Evolutionary conservation across 2,888 invertebrate species (phyloP), one percentile per base, ranked within the genome.

Genomic region (Dasypogon diadema): DNA sequence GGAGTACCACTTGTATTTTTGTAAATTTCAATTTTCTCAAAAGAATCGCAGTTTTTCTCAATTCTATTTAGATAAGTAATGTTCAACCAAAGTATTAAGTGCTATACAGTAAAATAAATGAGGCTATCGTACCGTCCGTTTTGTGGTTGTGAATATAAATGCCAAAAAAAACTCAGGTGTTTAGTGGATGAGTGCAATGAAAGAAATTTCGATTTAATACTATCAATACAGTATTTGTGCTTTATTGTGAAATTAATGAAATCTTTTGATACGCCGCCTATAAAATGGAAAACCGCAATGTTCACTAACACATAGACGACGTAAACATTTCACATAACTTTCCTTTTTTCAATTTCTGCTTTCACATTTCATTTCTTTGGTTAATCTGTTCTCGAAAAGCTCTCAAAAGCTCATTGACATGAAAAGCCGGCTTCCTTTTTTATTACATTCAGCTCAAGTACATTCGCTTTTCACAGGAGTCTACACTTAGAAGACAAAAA

Each of bases 391-490:
- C 65, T 46, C 42, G 51, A 24, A 24, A 65, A 46, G 48, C 65
- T 65, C 48, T 65, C 24, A 42, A 65, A 65, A 48, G 65, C 65
- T 48, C 48, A 48, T 65, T 65, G 65, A 65, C 65, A 48, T 46
- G 22, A 48, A 65, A 24, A 18, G 26, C 48, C 65, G 65, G 48
- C 46, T 46, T 65, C 21, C 8, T 14, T 21, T 34, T 60, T 60
- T 60, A 60, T 60, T 60, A 26, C 37, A 3, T 42, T 42, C 42
- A 3, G 10, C 42, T 12, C 2, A 42, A 42, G 42, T 8, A 42
- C 8, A 42, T 12, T 42, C 42, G n/a, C 42, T 42, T 42, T 30
- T 30, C 30, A 30, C 30, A 30, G 30, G 30, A 30, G 30, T 30
- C 30, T 30, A 8, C 30, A 30, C 30, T 30, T 30, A 30, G 3